phyloP scores from a whole-genome alignment of 2,888 invertebrate species.

The Leptinotarsa juncta region DNA sequence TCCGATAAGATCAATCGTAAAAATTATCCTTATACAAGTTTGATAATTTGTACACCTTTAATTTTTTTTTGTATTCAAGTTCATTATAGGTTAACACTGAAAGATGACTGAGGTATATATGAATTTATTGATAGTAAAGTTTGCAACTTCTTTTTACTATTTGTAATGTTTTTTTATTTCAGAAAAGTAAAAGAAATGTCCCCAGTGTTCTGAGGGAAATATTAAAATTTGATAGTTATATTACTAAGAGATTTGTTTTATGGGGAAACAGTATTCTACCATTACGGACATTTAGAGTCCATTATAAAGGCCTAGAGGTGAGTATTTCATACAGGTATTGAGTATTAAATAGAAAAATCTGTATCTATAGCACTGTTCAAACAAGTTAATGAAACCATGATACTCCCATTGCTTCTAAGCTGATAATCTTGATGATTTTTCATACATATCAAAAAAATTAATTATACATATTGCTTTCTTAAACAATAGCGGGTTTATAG shows the following conservation, averaged over 20 bases:
- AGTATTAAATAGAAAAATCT: neutral
- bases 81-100: neutral
- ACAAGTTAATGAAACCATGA: too few species aligned
- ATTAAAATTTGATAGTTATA: constrained; percentile 67
- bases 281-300: constrained; percentile 68
- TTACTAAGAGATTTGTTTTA: constrained; percentile 69
- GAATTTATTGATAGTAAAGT: neutral
- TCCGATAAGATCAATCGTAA: too few species aligned
- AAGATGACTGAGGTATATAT: constrained; percentile 1
- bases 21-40: too few species aligned
- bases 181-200: constrained; percentile 57
- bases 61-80: too few species aligned
- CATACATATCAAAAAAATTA: too few species aligned
- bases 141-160: neutral
- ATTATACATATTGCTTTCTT: too few species aligned
- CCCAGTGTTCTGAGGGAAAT: constrained; percentile 68
- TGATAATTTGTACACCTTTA: too few species aligned
- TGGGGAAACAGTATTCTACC: constrained; percentile 67
- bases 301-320: constrained; percentile 72
- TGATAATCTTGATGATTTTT: too few species aligned
- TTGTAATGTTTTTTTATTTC: constrained; percentile 34
- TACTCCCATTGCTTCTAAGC: too few species aligned
- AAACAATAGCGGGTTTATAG: too few species aligned
- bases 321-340: constrained; percentile 18
- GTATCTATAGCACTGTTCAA: neutral